A percentile compares a stretch with the other conserved stretches of the same genome.
These are phyloP conservation scores for Takifugu flavidus DNA, from an alignment of 2,113 vertebrate genomes.

Conservation along the genomic window DNA sequence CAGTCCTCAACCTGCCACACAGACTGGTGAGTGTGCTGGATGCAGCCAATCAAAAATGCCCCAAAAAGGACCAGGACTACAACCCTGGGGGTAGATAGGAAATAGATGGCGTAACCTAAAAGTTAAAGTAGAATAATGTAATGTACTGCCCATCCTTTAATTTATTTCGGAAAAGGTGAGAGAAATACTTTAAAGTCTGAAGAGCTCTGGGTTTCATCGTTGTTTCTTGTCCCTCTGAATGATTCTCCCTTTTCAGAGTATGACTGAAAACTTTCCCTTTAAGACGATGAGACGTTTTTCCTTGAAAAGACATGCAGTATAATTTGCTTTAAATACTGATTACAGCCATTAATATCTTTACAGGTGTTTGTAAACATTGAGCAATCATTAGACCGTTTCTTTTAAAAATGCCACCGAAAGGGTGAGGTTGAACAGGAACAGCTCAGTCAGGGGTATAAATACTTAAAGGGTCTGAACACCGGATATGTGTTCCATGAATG, in stretches of 20 bases:
- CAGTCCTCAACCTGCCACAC: too few species aligned
- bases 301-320: constrained; percentile 36
- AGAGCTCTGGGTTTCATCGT: constrained; percentile 4
- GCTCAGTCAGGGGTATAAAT: constrained; percentile 48
- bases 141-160: too few species aligned
- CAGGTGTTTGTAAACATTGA: constrained; percentile 28
- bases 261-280: constrained; percentile 52
- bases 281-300: constrained; percentile 20
- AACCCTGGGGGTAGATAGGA: too few species aligned
- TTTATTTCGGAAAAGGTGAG: too few species aligned
- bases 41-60: too few species aligned
- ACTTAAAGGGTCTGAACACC: constrained; percentile 45
- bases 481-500: constrained; percentile 6
- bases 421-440: constrained; percentile 32
- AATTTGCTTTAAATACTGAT: constrained; percentile 47
- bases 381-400: constrained; percentile 8
- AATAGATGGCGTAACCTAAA: too few species aligned
- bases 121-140: too few species aligned
- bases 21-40: too few species aligned
- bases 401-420: constrained; percentile 37
- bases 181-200: not conserved
- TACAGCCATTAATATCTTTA: constrained; percentile 28
- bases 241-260: constrained; percentile 53
- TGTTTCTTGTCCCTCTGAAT: constrained; percentile 20
- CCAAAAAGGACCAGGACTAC: too few species aligned